Base-by-base conservation (phyloP, 2,113 vertebrate genomes). In the Lophura nycthemera region DNA sequence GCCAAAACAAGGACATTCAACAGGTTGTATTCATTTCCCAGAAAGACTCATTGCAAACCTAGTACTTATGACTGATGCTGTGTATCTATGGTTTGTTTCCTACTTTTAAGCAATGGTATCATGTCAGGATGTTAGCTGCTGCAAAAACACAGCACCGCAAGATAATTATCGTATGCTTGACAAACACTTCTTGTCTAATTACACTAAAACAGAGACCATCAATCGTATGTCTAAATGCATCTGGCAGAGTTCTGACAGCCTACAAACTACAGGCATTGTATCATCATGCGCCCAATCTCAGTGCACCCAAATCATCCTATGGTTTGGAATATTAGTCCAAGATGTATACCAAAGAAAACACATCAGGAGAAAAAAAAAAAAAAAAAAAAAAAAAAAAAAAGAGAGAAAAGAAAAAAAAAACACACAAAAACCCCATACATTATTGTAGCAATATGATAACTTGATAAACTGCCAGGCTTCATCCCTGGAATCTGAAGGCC, bases 191-290 rank as follows among this genome's bases (percentile, higher is more conserved):
- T 95, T 92, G 88, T 92, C 92, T 94, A 83, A 94, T 92, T 80
- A 75, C 73, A 90, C 61, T 64, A 86, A 93, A 95, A 65, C 86
- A 77, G 50, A 90, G 64, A 83, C 61, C 47, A 81, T 96, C 88
- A 83, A 77, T 94, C 85, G 56, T 63, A 13, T 15, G 21, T 56
- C 69, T 83, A 83, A 92, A 86, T 60, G n/a, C 38, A 48, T 29
- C 64, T 88, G 83, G 47, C 45, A 91, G 84, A 77, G 32, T 50
- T 64, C 64, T 73, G 64, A 69, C 54, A 88, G 56, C 60, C 65
- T 67, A 81, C 56, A 75, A 67, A 63, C 48, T 80, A 60, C 85
- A 70, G 54, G 60, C 18, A 50, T 76, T 85, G 34, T 59, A 30
- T 34, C 77, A 19, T 45, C 0, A 0, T 56, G 57, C 29, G 43